Conservation (phyloP, 2,797 vertebrate genomes). For the Coreius guichenoti region DNA sequence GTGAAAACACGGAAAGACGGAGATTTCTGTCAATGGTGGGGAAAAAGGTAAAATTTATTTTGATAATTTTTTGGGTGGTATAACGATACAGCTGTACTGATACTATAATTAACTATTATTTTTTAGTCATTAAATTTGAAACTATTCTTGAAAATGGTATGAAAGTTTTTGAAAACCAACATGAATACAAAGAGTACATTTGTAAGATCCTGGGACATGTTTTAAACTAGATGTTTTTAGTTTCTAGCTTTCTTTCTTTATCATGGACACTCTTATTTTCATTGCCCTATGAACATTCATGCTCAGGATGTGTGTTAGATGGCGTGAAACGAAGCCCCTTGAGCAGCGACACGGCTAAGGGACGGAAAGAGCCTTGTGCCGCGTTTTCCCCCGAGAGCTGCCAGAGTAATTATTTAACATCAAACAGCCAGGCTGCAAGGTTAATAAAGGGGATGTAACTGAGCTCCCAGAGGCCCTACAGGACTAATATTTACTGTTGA, state of each 20-base stretch:
- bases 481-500: slow-evolving; percentile 75
- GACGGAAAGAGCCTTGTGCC: slow-evolving; percentile 32
- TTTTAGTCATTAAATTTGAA: not conserved
- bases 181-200: not conserved
- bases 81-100: too few relatives aligned
- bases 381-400: slow-evolving; percentile 60
- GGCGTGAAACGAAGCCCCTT: slow-evolving; percentile 5
- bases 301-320: not conserved
- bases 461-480: slow-evolving; percentile 66
- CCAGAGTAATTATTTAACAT: slow-evolving; percentile 73
- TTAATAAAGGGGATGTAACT: slow-evolving; percentile 72
- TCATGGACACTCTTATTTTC: not conserved
- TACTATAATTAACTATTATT: too few relatives aligned
- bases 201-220: not conserved
- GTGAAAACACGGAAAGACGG: too few relatives aligned
- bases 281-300: not conserved
- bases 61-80: too few relatives aligned
- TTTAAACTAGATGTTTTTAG: not conserved
- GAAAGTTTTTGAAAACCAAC: not conserved
- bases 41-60: too few relatives aligned
- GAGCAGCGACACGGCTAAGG: slow-evolving; percentile 43
- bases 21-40: too few relatives aligned
- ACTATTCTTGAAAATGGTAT: not conserved
- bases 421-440: slow-evolving; percentile 73
- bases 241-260: not conserved